Percentiles rank a stretch among this genome's conserved stretches.
Evolutionary conservation across 1,140 invertebrate genomes (phyloP).

Genomic region (Drosophila truncata): DNA sequence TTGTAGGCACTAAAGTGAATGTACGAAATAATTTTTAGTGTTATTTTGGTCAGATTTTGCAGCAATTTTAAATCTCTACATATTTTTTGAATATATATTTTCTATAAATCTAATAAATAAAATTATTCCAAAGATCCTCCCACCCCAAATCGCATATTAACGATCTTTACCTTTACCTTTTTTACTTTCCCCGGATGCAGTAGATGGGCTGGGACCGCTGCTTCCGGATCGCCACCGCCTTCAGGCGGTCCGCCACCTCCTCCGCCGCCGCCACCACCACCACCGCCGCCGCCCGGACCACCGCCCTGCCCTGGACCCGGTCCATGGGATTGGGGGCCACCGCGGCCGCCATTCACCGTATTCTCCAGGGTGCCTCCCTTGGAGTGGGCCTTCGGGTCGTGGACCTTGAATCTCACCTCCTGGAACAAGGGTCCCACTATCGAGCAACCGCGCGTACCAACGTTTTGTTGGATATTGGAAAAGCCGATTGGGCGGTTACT

Average conservation of each 20-base stretch:
- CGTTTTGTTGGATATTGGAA: slow-evolving; percentile 85
- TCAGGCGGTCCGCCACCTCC: slow-evolving; percentile 81
- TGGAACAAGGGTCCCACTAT: slow-evolving; percentile 93
- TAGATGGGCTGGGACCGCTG: slow-evolving; percentile 90
- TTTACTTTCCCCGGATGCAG: slow-evolving; percentile 91
- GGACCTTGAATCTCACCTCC: slow-evolving; percentile 97
- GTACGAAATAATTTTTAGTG: no score
- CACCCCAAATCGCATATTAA: slow-evolving; percentile 20
- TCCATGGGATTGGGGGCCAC: slow-evolving; percentile 86
- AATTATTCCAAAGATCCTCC: neutral
- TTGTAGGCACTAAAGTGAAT: no score
- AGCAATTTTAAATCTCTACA: neutral
- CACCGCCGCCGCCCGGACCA: slow-evolving; percentile 83
- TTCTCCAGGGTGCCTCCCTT: slow-evolving; percentile 96
- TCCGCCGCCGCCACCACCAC: slow-evolving; percentile 83
- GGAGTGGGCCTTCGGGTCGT: slow-evolving; percentile 96
- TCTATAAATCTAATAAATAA: no score
- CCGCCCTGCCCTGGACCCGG: slow-evolving; percentile 70
- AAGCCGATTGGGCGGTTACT: slow-evolving; percentile 85
- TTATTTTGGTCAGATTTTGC: neutral
- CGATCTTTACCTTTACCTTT: slow-evolving; percentile 82
- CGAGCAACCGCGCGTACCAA: slow-evolving; percentile 87
- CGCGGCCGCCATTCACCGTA: slow-evolving; percentile 92
- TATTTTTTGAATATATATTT: neutral
- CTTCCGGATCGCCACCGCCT: slow-evolving; percentile 87